Evolutionary conservation across 2,888 invertebrate genomes (phyloP).

Genomic region (Volucella zonaria): DNA sequence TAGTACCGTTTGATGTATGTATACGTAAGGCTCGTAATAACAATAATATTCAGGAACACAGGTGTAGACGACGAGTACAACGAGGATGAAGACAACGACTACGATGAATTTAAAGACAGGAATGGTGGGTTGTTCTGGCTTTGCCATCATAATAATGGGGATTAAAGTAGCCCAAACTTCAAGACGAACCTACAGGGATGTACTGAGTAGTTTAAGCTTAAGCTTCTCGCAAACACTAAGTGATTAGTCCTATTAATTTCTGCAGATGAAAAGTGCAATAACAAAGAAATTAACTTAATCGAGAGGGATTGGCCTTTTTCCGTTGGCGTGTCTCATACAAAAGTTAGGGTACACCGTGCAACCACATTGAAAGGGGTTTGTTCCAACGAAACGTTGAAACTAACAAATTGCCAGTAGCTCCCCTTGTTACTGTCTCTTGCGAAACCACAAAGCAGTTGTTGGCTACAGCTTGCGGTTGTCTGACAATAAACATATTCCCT

Average conservation of each 20-base stretch:
- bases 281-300: conserved; percentile 45
- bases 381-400: conserved; percentile 3
- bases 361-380: conserved; percentile 50
- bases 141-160: conserved; percentile 9
- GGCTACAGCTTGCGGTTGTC: conserved; percentile 68
- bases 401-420: conserved; percentile 22
- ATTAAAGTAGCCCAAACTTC: conserved; percentile 9
- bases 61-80: conserved; percentile 58
- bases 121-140: not conserved
- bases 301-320: conserved; percentile 34
- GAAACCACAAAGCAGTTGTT: conserved; percentile 69
- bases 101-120: not conserved
- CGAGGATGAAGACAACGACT: conserved; percentile 37
- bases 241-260: conserved; percentile 62
- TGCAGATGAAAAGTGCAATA: conserved; percentile 53
- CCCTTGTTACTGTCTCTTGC: conserved; percentile 61
- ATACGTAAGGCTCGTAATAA: conserved; percentile 40
- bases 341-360: conserved; percentile 24
- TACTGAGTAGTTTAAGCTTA: conserved; percentile 5
- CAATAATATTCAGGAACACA: conserved; percentile 66
- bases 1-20: conserved; percentile 29
- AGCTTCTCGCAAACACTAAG: conserved; percentile 36
- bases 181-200: not conserved
- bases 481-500: conserved; percentile 69
- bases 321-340: not conserved